These are phyloP conservation scores for Aphaenogaster ashmeadi DNA, from an alignment of 1,140 invertebrate genomes.

Conservation along the genomic window DNA sequence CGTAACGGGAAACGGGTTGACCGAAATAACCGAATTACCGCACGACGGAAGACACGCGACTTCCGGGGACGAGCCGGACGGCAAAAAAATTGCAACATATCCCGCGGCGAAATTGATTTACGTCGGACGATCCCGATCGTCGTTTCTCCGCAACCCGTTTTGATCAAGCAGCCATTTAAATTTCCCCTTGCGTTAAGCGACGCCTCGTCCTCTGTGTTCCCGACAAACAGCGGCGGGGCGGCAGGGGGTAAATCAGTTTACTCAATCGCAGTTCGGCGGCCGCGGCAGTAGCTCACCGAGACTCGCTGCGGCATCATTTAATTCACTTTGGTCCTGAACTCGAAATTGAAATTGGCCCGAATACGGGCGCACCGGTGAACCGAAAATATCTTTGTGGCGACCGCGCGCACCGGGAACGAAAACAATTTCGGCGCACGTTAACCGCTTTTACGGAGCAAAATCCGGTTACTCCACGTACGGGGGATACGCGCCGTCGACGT, in stretches of 20 bases:
- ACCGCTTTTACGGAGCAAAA: constrained; percentile 59
- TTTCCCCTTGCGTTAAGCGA: constrained; percentile 38
- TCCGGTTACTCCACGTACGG: constrained; percentile 33
- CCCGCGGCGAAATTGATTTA: constrained; percentile 39
- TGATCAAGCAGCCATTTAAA: constrained; percentile 45
- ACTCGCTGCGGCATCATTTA: constrained; percentile 45
- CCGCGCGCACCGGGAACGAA: constrained; percentile 41
- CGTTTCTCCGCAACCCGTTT: constrained; percentile 13
- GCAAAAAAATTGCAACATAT: constrained; percentile 15
- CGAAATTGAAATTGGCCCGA: constrained; percentile 62
- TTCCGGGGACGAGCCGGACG: neutral
- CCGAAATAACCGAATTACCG: constrained; percentile 36
- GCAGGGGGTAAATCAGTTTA: constrained; percentile 48
- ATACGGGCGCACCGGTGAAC: constrained; percentile 52
- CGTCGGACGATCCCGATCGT: neutral
- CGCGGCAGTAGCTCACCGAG: constrained; percentile 35
- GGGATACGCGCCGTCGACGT: constrained; percentile 6
- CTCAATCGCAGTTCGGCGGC: constrained; percentile 37
- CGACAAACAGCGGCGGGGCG: neutral
- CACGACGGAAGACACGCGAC: neutral
- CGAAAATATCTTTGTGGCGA: constrained; percentile 63
- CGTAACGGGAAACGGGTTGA: neutral
- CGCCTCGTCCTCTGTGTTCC: constrained; percentile 36
- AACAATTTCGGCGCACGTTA: constrained; percentile 53
- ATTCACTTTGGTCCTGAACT: constrained; percentile 59